Conservation (phyloP, 2,797 vertebrate species). For the Tauraco hartlaubi region DNA sequence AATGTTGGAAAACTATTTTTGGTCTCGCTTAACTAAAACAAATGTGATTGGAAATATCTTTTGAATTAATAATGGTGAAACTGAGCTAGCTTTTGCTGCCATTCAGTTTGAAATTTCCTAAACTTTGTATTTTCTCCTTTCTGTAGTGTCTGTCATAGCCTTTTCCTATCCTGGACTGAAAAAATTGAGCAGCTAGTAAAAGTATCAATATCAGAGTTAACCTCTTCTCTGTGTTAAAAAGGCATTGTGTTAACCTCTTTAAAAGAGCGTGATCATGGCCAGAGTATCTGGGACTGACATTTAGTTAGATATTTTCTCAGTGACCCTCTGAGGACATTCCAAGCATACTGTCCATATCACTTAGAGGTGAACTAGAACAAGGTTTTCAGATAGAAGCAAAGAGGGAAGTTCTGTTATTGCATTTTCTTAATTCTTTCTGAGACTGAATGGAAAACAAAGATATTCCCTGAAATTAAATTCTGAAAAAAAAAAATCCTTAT, state of each 20-base stretch:
- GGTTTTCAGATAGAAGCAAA: background rate
- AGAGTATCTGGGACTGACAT: background rate
- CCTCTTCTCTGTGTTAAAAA: background rate
- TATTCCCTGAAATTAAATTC: background rate
- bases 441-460: background rate
- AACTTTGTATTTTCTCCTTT: background rate
- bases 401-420: background rate
- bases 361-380: background rate
- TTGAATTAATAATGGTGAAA: background rate
- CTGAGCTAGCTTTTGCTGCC: background rate
- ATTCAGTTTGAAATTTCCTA: background rate
- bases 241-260: background rate
- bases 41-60: background rate
- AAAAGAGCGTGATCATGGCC: background rate
- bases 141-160: background rate
- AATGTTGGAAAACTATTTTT: background rate
- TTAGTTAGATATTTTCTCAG: background rate
- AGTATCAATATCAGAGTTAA: background rate
- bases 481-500: background rate
- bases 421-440: background rate
- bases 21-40: background rate
- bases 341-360: background rate
- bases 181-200: background rate
- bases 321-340: background rate
- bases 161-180: conserved; percentile 8